Conservation (phyloP, 2,888 invertebrate genomes). For the Meliscaeva auricollis region DNA sequence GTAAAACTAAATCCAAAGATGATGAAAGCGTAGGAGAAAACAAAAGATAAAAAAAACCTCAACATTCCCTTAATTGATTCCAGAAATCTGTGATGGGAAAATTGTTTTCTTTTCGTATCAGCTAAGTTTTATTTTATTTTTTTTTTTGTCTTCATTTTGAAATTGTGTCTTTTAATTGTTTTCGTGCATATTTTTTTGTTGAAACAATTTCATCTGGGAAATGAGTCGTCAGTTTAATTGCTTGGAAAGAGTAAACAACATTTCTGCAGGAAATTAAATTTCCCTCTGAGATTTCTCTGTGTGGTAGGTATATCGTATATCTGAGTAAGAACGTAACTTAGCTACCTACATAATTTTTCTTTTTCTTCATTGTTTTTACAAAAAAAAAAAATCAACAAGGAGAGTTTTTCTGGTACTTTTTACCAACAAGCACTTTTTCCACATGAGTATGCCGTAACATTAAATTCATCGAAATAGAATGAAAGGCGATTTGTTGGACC, state of each 20-base stretch:
- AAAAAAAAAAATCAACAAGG: not conserved
- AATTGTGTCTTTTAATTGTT: slow-evolving; percentile 29
- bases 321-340: too few species aligned
- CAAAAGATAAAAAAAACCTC: not conserved
- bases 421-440: slow-evolving; percentile 7
- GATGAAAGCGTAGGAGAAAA: not conserved
- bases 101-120: not conserved
- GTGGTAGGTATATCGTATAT: not conserved
- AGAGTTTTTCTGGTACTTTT: not conserved
- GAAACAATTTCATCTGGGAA: slow-evolving; percentile 12
- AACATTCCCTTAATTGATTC: slow-evolving; percentile 21
- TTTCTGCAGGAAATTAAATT: slow-evolving; percentile 45
- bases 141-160: not conserved
- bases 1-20: slow-evolving; percentile 10
- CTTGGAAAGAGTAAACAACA: slow-evolving; percentile 45
- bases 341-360: not conserved
- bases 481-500: slow-evolving; percentile 25
- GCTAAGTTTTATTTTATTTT: not conserved
- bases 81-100: not conserved
- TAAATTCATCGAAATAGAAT: slow-evolving; percentile 36
- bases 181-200: slow-evolving; percentile 24
- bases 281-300: slow-evolving; percentile 24
- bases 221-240: slow-evolving; percentile 40
- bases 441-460: slow-evolving; percentile 43
- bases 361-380: not conserved